Conservation (phyloP, 1,140 invertebrate species). For the Musca domestica region DNA sequence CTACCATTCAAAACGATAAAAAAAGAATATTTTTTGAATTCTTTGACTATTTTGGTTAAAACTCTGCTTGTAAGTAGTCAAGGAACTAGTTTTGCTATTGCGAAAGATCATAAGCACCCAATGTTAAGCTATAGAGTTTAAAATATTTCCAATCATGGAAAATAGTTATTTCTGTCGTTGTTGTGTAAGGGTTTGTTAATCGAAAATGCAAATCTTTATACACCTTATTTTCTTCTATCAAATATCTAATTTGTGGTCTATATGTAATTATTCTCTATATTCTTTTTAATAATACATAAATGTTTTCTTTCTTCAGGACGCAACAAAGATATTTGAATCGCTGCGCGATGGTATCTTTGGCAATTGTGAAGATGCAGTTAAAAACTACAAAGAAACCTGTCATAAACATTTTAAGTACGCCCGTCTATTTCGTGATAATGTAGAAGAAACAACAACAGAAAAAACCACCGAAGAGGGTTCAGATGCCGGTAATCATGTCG, state of each 20-base stretch:
- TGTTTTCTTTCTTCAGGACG: conserved; percentile 61
- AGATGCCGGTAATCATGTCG: conserved; percentile 34
- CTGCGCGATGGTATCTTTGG: conserved; percentile 78
- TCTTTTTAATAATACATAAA: conserved; percentile 4
- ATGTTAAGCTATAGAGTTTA: too few relatives aligned
- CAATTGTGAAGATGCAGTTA: conserved; percentile 64
- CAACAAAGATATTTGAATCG: conserved; percentile 72
- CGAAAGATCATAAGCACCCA: too few relatives aligned
- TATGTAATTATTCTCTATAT: not conserved
- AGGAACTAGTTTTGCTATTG: too few relatives aligned
- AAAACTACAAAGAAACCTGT: conserved; percentile 70
- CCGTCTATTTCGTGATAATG: conserved; percentile 60
- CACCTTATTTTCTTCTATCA: not conserved
- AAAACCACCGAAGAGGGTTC: conserved; percentile 25
- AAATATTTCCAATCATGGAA: too few relatives aligned
- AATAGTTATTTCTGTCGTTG: too few relatives aligned
- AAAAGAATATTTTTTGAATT: too few relatives aligned
- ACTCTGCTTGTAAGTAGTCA: too few relatives aligned
- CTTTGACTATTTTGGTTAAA: too few relatives aligned
- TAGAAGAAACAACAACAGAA: conserved; percentile 43
- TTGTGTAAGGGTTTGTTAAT: too few relatives aligned
- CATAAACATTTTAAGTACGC: conserved; percentile 73
- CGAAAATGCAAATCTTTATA: not conserved
- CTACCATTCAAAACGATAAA: too few relatives aligned
- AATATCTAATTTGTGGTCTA: not conserved